Percentiles rank a stretch among this genome's conserved stretches.
Conservation (phyloP, 2,888 invertebrate genomes). For the Cephus spinipes region DNA sequence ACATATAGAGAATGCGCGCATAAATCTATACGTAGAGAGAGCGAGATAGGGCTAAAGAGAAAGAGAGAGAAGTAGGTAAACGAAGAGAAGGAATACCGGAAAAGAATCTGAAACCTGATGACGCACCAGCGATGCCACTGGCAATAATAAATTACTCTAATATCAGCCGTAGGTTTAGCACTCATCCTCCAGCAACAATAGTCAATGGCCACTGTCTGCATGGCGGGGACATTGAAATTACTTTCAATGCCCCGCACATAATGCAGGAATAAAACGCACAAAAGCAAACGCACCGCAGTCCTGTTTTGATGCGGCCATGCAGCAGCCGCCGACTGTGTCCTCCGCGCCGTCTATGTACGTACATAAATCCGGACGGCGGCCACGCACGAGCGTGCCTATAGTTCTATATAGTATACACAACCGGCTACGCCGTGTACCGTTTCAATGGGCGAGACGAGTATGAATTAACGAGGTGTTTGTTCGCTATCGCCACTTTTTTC, state of each 20-base stretch:
- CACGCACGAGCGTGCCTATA: neutral
- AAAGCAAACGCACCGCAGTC: constrained; percentile 17
- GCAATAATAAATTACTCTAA: constrained; percentile 12
- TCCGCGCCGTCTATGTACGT: neutral
- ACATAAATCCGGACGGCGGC: neutral
- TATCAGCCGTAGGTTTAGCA: constrained; percentile 2
- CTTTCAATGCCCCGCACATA: constrained; percentile 28
- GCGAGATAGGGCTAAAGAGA: too few species aligned
- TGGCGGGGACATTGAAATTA: constrained; percentile 24
- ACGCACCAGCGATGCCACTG: neutral
- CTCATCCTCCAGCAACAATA: constrained; percentile 5
- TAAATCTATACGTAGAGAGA: neutral
- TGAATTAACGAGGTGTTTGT: constrained; percentile 49
- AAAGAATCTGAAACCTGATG: neutral
- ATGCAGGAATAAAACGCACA: constrained; percentile 23
- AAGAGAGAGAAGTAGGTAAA: neutral
- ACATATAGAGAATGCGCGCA: neutral
- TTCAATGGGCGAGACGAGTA: constrained; percentile 35
- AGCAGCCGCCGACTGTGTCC: neutral
- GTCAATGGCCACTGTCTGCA: constrained; percentile 11
- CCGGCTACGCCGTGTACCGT: constrained; percentile 10
- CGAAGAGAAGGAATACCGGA: neutral
- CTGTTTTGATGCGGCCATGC: constrained; percentile 4
- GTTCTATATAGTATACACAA: neutral
- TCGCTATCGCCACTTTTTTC: constrained; percentile 24